Conservation (phyloP, 2,888 invertebrate genomes). For the Lasioglossum marginatum region DNA sequence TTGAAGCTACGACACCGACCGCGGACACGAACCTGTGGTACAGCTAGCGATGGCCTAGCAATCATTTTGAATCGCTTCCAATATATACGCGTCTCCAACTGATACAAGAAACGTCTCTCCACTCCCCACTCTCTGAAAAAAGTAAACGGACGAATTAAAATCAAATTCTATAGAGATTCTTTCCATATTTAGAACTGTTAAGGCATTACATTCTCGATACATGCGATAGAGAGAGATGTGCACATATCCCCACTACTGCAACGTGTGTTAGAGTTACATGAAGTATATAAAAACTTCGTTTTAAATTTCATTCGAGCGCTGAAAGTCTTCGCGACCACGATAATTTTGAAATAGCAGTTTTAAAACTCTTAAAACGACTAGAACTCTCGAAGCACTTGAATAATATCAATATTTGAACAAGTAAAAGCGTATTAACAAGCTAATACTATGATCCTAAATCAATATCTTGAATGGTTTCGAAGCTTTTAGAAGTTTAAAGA, state of each 20-base stretch:
- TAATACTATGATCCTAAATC: background rate
- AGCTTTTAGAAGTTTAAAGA: background rate
- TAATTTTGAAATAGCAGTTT: background rate
- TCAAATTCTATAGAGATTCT: background rate
- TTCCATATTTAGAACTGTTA: background rate
- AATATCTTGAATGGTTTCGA: background rate
- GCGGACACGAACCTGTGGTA: background rate
- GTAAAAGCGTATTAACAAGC: background rate
- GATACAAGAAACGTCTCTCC: background rate
- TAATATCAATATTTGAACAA: background rate
- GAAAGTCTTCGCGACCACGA: background rate
- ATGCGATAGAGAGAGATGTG: background rate
- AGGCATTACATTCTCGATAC: background rate
- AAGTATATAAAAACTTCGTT: no score
- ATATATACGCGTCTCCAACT: background rate
- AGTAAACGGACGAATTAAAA: background rate
- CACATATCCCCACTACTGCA: no score
- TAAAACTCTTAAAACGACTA: background rate
- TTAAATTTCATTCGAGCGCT: no score
- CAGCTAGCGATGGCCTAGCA: background rate
- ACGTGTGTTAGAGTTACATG: no score
- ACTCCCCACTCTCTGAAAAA: background rate
- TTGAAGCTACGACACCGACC: constrained; percentile 20
- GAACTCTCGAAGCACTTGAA: background rate
- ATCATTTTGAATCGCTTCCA: background rate